phyloP scores from a whole-genome alignment of 1,140 invertebrate genomes.

The Lethocerus indicus region DNA sequence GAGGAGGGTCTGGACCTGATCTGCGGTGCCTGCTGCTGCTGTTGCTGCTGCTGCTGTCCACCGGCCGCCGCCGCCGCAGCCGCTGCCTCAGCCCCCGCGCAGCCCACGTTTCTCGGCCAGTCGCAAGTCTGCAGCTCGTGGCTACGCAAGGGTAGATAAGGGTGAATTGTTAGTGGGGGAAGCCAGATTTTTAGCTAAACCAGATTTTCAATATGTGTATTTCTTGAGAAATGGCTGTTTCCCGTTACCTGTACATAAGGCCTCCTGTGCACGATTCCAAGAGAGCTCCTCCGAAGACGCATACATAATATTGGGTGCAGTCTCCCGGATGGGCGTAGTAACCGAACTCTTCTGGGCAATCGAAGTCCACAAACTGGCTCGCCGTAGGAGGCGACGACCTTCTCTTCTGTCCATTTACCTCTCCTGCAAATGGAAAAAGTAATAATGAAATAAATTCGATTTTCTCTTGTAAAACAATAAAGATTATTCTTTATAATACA shows the following conservation, averaged over 20 bases:
- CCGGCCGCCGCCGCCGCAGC: constrained; percentile 18
- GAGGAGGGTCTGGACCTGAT: too few species aligned
- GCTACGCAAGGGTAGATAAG: too few species aligned
- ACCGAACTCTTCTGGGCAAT: constrained; percentile 87
- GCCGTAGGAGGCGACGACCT: too few species aligned
- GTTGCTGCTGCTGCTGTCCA: background rate
- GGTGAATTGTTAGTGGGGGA: too few species aligned
- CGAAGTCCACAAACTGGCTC: constrained; percentile 65
- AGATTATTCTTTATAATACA: too few species aligned
- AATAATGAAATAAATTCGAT: too few species aligned
- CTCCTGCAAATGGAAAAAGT: too few species aligned
- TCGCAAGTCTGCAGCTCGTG: constrained; percentile 88
- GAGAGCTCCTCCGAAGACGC: constrained; percentile 82
- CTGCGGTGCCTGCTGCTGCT: background rate
- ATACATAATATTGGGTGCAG: constrained; percentile 85
- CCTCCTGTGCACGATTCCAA: constrained; percentile 86
- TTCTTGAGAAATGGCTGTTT: too few species aligned
- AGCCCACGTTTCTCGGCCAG: constrained; percentile 85
- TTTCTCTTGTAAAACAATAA: too few species aligned
- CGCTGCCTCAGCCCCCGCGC: constrained; percentile 33
- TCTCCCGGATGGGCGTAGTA: constrained; percentile 82
- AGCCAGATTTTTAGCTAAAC: too few species aligned
- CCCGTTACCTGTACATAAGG: constrained; percentile 77
- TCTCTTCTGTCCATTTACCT: too few species aligned
- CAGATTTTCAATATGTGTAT: too few species aligned